Conservation (phyloP, 1,140 invertebrate genomes). For the Bombus waltoni region DNA sequence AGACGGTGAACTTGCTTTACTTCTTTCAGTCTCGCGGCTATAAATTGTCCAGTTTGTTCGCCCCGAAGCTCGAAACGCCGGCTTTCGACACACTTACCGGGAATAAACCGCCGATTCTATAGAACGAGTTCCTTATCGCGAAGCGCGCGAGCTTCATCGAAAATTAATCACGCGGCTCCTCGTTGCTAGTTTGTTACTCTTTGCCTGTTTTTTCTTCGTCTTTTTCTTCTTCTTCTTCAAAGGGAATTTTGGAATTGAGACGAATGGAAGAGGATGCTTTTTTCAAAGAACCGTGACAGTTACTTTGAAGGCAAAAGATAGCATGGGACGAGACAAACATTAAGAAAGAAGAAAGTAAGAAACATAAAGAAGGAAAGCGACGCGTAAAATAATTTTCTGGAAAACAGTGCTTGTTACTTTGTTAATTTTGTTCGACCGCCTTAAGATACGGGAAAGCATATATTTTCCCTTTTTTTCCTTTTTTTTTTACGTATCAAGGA, state of each 20-base stretch:
- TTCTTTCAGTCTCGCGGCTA: conserved; percentile 1
- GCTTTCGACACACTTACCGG: conserved; percentile 6
- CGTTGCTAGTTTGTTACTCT: neutral
- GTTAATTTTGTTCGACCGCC: neutral
- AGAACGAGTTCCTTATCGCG: conserved; percentile 8
- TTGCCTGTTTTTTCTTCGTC: neutral
- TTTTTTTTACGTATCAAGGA: too few relatives aligned
- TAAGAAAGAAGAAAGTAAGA: neutral
- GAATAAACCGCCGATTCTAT: neutral
- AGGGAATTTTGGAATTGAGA: neutral
- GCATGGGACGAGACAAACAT: neutral
- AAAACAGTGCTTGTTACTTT: neutral
- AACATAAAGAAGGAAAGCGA: neutral
- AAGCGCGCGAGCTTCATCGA: neutral
- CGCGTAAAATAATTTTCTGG: neutral
- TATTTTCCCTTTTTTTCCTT: too few relatives aligned
- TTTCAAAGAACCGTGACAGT: neutral
- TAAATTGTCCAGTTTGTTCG: conserved; percentile 13
- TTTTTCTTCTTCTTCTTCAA: neutral
- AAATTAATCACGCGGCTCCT: neutral
- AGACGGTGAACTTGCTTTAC: neutral
- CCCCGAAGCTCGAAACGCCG: neutral
- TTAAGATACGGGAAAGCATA: too few relatives aligned
- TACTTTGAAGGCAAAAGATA: neutral
- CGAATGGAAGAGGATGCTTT: too few relatives aligned